A percentile compares a stretch with the other conserved stretches of the same genome.
Conservation (phyloP, 2,888 invertebrate species). For the Thumatha senex region DNA sequence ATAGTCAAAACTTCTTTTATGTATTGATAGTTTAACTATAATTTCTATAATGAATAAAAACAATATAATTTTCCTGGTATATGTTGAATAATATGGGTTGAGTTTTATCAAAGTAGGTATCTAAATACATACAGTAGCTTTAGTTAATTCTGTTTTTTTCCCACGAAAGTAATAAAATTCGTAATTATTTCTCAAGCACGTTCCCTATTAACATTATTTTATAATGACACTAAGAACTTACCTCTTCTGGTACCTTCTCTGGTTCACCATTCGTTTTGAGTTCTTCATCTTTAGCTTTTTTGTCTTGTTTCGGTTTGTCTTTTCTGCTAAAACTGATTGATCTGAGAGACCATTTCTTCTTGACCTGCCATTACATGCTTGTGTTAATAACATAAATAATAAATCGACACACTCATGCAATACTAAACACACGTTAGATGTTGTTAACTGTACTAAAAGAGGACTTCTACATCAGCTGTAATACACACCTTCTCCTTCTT, state of each 20-base stretch:
- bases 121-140: too few species aligned
- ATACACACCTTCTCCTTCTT: conserved; percentile 85
- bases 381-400: conserved; percentile 47
- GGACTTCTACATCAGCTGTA: not conserved
- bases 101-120: too few species aligned
- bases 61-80: too few species aligned
- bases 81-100: too few species aligned
- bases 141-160: too few species aligned
- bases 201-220: too few species aligned
- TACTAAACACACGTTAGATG: conserved; percentile 21
- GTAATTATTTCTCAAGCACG: too few species aligned
- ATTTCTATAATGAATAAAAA: too few species aligned
- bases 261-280: conserved; percentile 84
- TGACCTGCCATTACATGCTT: conserved; percentile 80
- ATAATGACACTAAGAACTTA: conserved; percentile 57
- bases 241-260: conserved; percentile 86
- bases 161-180: too few species aligned
- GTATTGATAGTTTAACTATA: too few species aligned
- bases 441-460: conserved; percentile 14
- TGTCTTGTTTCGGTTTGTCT: conserved; percentile 93
- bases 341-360: conserved; percentile 96
- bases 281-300: conserved; percentile 84
- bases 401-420: conserved; percentile 45
- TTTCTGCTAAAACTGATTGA: conserved; percentile 94
- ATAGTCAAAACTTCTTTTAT: too few species aligned